Evolutionary conservation across 2,888 invertebrate genomes (phyloP).

Genomic region (Mesoligia furuncula): DNA sequence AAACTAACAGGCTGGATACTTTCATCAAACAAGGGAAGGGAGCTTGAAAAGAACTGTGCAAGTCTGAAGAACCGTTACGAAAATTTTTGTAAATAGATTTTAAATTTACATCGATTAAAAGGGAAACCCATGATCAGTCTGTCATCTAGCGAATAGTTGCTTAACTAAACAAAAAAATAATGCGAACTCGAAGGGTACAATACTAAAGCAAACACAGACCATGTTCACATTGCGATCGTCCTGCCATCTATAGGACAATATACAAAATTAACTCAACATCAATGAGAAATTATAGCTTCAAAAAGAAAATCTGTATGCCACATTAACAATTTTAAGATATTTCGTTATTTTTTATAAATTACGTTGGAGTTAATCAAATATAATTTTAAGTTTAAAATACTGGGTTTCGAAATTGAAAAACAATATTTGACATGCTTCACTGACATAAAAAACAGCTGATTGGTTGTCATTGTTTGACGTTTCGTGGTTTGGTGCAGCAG

Average conservation of each 20-base stretch:
- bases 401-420: background rate
- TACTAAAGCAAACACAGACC: no score
- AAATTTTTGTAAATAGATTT: background rate
- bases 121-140: background rate
- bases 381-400: conserved; percentile 1
- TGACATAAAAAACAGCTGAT: conserved; percentile 53
- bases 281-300: no score
- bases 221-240: background rate
- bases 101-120: background rate
- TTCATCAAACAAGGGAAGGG: background rate
- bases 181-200: background rate
- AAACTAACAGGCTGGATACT: background rate
- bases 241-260: conserved; percentile 35
- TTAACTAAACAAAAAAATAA: background rate
- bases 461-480: conserved; percentile 51
- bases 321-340: no score
- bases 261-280: background rate
- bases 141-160: conserved; percentile 21
- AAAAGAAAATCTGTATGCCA: background rate
- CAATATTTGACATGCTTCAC: background rate
- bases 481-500: conserved; percentile 31
- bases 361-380: no score
- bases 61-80: background rate
- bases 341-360: background rate
- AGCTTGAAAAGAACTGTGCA: background rate